phyloP scores from a whole-genome alignment of 2,888 invertebrate genomes.

The Harpagoxenus sublaevis region DNA sequence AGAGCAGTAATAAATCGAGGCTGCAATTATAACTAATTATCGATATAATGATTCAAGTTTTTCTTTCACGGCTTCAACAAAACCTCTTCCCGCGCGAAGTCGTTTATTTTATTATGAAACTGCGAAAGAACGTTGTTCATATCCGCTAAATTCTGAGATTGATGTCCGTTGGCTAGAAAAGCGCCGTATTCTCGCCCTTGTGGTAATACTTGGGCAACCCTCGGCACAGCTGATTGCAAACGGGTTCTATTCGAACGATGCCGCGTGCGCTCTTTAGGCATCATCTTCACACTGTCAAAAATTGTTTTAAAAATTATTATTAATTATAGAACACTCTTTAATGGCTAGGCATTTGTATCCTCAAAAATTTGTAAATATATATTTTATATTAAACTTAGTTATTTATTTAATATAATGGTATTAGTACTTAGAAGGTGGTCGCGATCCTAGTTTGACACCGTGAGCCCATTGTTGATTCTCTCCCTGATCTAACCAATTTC shows the following conservation, averaged over 20 bases:
- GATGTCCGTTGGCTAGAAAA: slow-evolving; percentile 72
- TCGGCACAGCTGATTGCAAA: slow-evolving; percentile 33
- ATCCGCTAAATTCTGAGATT: slow-evolving; percentile 72
- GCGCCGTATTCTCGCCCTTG: slow-evolving; percentile 60
- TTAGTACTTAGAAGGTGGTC: slow-evolving; percentile 78
- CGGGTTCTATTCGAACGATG: slow-evolving; percentile 67
- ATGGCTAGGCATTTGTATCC: neutral
- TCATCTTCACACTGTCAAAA: slow-evolving; percentile 43
- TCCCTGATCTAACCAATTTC: slow-evolving; percentile 69
- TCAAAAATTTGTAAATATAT: neutral
- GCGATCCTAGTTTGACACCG: slow-evolving; percentile 82
- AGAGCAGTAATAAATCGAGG: neutral
- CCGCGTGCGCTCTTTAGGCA: slow-evolving; percentile 57
- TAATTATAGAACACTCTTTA: neutral
- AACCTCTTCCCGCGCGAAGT: slow-evolving; percentile 80
- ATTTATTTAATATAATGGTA: neutral
- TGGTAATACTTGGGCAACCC: slow-evolving; percentile 60
- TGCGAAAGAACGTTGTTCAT: slow-evolving; percentile 71
- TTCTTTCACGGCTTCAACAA: slow-evolving; percentile 78
- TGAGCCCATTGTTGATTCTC: slow-evolving; percentile 80
- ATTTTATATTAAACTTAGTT: neutral
- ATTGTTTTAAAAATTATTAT: neutral
- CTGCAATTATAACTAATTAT: slow-evolving; percentile 23
- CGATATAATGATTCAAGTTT: slow-evolving; percentile 6
- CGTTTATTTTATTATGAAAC: slow-evolving; percentile 75